Percentiles rank a stretch among this genome's conserved stretches.
Evolutionary conservation across 2,888 invertebrate species (phyloP).

Genomic region (Saturnia pavonia): DNA sequence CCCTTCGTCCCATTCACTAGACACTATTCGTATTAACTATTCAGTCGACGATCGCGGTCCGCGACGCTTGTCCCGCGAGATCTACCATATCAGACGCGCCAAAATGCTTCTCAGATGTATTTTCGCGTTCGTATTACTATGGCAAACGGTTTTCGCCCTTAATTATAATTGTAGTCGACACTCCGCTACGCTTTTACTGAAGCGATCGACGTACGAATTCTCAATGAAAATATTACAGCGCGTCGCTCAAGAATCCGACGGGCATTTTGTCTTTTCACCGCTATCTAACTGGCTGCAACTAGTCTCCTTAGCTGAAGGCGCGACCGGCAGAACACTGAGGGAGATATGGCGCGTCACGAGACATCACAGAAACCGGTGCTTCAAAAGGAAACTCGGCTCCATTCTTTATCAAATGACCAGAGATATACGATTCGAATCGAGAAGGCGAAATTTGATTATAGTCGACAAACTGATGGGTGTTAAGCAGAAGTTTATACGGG

Average conservation of each 20-base stretch:
- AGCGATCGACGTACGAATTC: constrained; percentile 56
- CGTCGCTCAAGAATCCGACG: constrained; percentile 47
- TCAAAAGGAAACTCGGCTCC: constrained; percentile 44
- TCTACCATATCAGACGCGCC: constrained; percentile 2
- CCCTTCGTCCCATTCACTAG: not conserved
- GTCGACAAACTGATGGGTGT: constrained; percentile 50
- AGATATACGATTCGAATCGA: constrained; percentile 40
- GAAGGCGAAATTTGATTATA: constrained; percentile 48
- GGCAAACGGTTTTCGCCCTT: constrained; percentile 25
- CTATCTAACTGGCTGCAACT: constrained; percentile 63
- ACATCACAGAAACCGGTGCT: constrained; percentile 49
- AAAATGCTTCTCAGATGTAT: constrained; percentile 41
- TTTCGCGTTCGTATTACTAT: constrained; percentile 35
- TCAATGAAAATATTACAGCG: constrained; percentile 55
- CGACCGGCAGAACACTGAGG: constrained; percentile 43
- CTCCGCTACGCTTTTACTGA: constrained; percentile 43
- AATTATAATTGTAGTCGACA: constrained; percentile 44
- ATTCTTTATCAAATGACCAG: constrained; percentile 45
- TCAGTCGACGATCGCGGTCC: not conserved
- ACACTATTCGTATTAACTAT: not conserved
- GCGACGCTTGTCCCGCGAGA: not conserved
- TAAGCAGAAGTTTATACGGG: constrained; percentile 43
- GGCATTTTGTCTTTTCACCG: constrained; percentile 65
- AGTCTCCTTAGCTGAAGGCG: constrained; percentile 56
- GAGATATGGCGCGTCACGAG: constrained; percentile 57